Percentiles rank a stretch among this genome's conserved stretches.
Evolutionary conservation across 1,140 invertebrate genomes (phyloP).

Genomic region (Bathynomus jamesi): DNA sequence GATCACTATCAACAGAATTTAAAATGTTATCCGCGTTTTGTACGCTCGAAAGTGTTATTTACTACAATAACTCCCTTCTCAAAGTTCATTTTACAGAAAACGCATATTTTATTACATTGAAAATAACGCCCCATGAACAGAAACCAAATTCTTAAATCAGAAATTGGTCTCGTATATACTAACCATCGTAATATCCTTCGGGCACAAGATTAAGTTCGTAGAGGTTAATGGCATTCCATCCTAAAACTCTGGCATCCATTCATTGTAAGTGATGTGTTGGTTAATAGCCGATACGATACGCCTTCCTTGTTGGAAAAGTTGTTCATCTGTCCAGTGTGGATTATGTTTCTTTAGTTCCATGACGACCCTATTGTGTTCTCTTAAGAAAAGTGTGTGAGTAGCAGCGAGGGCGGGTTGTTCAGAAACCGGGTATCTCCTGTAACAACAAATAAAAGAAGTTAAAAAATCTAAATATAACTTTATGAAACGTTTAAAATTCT

Average conservation of each 20-base stretch:
- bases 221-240: conserved; percentile 44
- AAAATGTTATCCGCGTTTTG: no score
- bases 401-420: conserved; percentile 55
- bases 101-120: no score
- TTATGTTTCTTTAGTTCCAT: conserved; percentile 48
- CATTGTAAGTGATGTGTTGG: conserved; percentile 56
- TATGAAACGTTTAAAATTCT: no score
- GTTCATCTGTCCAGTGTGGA: conserved; percentile 54
- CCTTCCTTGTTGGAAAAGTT: conserved; percentile 47
- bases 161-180: no score
- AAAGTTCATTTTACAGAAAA: no score
- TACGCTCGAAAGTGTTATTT: no score
- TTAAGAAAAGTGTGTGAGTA: conserved; percentile 55
- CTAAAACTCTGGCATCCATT: conserved; percentile 55
- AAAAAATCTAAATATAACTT: no score
- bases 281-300: conserved; percentile 54
- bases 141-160: no score
- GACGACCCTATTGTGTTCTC: conserved; percentile 53
- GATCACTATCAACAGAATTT: no score
- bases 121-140: no score
- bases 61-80: no score
- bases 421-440: conserved; percentile 55
- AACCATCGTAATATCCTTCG: conserved; percentile 50
- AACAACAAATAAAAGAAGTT: conserved; percentile 28
- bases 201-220: conserved; percentile 47